Base-by-base conservation (phyloP, 1,140 invertebrate genomes). In the Drosophila ananassae region DNA sequence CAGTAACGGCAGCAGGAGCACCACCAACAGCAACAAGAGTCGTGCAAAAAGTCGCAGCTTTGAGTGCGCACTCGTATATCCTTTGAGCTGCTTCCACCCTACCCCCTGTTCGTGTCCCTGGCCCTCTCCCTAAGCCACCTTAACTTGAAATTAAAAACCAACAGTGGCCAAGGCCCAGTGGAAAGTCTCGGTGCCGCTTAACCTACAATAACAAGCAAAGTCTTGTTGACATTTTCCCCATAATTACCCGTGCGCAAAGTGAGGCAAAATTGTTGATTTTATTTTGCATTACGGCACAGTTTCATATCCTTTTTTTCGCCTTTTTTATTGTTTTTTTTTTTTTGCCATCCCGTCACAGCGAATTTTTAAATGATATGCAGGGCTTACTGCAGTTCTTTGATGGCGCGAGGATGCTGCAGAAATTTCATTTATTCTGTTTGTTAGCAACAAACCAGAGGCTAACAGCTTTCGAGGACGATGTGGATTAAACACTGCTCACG, bases 231-330 rank as follows among this genome's bases (percentile, higher is more conserved):
- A 89, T 83, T 89, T 80, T 89, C 73, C 48, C 79, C 82, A 89
- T 87, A 87, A 89, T 87, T 87, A 87, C 82, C 82, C 80, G 80
- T 76, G 80, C 80, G 76, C 76, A 84, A 83, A 83, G 82, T 82
- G 78, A 77, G 87, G 77, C 69, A 78, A 87, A 85, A 87, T 89
- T 87, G 82, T 87, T 87, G 83, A 87, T 87, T 87, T 87, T 87
- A 89, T 87, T 89, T 72, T 79, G 82, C 75, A 87, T 87, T 87
- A 87, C 81, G 62, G 37, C 21, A 44, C 41, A 30, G 44, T 22
- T 37, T 37, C 22, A 10, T 47, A 37, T 47, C 44, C 10, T 13
- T 24, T 47, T 13, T 13, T 41, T 41, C n/a, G 3, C 13, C 24
- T 17, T 52, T 17, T 46, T 73, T 71, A 28, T 28, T 28, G 25